A percentile compares a stretch with the other conserved stretches of the same genome.
phyloP scores from a whole-genome alignment of 2,888 invertebrate genomes.

The Xanthia icteritia region DNA sequence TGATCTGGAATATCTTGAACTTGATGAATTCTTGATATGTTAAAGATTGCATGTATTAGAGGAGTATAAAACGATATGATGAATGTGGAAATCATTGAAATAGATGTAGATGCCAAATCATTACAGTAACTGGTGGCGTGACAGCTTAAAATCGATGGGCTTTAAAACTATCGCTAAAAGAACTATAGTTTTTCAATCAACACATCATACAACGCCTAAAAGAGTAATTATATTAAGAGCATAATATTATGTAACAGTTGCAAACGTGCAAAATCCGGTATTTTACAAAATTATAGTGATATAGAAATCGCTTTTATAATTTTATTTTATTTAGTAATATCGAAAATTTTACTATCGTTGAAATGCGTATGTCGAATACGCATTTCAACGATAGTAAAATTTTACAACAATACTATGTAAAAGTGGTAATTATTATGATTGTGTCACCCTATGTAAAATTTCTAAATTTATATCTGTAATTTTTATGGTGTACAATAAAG shows the following conservation, averaged over 20 bases:
- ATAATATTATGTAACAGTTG: neutral
- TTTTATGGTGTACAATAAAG: too few species aligned
- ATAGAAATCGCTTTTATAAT: too few species aligned
- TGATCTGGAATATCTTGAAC: neutral
- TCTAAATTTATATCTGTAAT: too few species aligned
- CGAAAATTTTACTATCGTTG: too few species aligned
- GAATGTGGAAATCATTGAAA: neutral
- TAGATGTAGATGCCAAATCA: too few species aligned
- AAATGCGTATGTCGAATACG: too few species aligned
- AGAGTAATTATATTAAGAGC: neutral
- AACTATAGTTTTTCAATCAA: neutral
- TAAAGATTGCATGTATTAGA: neutral
- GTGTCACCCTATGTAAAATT: too few species aligned
- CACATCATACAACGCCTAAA: neutral
- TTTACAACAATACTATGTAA: slow-evolving; percentile 5
- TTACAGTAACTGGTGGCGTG: neutral
- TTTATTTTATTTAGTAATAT: too few species aligned
- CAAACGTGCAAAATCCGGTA: neutral
- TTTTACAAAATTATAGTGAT: too few species aligned
- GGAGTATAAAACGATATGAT: neutral
- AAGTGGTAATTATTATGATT: neutral
- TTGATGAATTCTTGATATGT: slow-evolving; percentile 3
- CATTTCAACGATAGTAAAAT: neutral
- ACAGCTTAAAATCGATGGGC: neutral
- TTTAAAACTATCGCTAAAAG: neutral